Percentiles rank a stretch among this genome's conserved stretches.
Conservation (phyloP, 2,888 invertebrate species). For the Hydropsyche betteni region DNA sequence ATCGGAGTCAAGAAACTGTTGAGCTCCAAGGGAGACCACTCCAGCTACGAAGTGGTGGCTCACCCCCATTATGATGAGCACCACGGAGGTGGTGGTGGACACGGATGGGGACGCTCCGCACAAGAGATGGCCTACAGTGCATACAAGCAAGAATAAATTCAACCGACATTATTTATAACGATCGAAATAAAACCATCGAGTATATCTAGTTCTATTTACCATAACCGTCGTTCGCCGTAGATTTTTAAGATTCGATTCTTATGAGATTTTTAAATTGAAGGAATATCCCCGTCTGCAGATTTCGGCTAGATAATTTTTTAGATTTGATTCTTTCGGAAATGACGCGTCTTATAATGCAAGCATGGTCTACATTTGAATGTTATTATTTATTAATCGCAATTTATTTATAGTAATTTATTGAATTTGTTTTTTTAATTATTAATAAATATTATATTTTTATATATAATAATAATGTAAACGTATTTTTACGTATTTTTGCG, state of each 20-base stretch:
- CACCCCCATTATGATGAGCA: conserved; percentile 73
- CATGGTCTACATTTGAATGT: conserved; percentile 38
- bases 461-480: conserved; percentile 33
- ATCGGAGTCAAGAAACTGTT: conserved; percentile 75
- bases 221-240: conserved; percentile 14
- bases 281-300: too few relatives aligned
- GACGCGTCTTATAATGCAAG: background rate
- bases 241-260: conserved; percentile 9
- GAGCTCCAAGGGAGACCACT: conserved; percentile 65
- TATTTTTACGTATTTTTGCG: conserved; percentile 34
- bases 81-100: conserved; percentile 64
- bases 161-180: conserved; percentile 23
- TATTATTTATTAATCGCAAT: conserved; percentile 49
- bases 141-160: conserved; percentile 61
- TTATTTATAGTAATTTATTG: conserved; percentile 51
- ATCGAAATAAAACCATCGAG: conserved; percentile 40
- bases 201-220: conserved; percentile 42
- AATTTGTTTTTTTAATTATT: conserved; percentile 45
- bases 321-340: too few relatives aligned
- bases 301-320: conserved; percentile 8
- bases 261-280: too few relatives aligned
- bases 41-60: conserved; percentile 71
- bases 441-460: conserved; percentile 37
- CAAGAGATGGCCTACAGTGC: conserved; percentile 79
- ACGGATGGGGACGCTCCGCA: conserved; percentile 70